Base-by-base conservation (phyloP, 1,140 invertebrate genomes). In the Drosophila kikkawai region DNA sequence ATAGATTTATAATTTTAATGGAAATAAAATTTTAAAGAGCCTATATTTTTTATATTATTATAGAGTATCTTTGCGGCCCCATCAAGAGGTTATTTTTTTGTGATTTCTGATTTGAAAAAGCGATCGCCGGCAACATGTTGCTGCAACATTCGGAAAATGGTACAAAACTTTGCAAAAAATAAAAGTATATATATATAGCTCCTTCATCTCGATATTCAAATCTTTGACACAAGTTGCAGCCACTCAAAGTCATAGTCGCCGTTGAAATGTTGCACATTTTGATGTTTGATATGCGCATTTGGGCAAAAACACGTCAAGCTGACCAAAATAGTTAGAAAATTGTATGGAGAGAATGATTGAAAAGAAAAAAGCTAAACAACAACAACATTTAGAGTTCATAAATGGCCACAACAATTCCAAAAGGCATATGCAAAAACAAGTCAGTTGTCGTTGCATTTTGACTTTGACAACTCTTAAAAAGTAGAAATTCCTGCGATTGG, bases 211-310 rank as follows among this genome's bases (percentile, higher is more conserved):
- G 75, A 83, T 87, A 87, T 87, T 87, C 84, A 87, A 87, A 88
- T 88, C 80, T 39, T 84, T 87, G 84, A 63, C 84, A 86, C 79
- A 65, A 61, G 56, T 65, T 44, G 56, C 63, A 22, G 63, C 41
- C 26, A 71, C 36, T 57, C 42, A 68, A 57, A 71, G 36, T 48
- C 36, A 45, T 19, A 26, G 57, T 59, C 44, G 47, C 80, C 77
- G 71, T 80, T 84, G 80, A 87, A 88, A 87, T 78, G 84, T 80
- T 87, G 80, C 69, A 65, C 69, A 87, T 83, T 80, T 87, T 87
- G 84, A 87, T 83, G 80, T 68, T 71, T 88, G 84, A 87, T 87
- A 87, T 87, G 84, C 84, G 77, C 75, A 88, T 87, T 87, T 87
- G 84, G 84, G 68, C 77, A 87, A 73, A 44, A 80, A 88, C 75